A percentile compares a stretch with the other conserved stretches of the same genome.
phyloP scores from a whole-genome alignment of 1,140 invertebrate species.

The Zaprionus kolodkinae region DNA sequence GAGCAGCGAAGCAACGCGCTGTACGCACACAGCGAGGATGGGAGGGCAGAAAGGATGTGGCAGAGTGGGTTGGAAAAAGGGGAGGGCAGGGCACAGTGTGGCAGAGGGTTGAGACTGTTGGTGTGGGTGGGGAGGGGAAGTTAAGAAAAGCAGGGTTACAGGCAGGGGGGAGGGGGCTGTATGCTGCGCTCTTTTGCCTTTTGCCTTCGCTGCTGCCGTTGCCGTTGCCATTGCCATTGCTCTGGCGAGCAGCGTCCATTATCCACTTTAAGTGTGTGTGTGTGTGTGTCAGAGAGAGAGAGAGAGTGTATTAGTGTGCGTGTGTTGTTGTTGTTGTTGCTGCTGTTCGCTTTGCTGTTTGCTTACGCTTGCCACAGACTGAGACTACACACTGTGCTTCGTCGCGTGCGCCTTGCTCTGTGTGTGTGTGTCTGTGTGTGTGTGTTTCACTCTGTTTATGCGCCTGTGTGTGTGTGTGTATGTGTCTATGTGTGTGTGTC shows the following conservation, averaged over 20 bases:
- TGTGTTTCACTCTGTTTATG: constrained; percentile 19
- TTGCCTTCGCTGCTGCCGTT: constrained; percentile 29
- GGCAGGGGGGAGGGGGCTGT: not conserved
- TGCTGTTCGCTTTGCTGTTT: constrained; percentile 79
- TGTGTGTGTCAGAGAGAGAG: not conserved
- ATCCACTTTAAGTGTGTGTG: constrained; percentile 71
- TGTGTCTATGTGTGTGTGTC: constrained; percentile 57
- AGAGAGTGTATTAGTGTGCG: constrained; percentile 9
- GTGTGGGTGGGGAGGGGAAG: not conserved
- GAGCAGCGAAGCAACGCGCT: constrained; percentile 28
- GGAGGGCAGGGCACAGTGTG: too few relatives aligned
- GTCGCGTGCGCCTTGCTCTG: constrained; percentile 17
- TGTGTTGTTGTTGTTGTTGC: constrained; percentile 35
- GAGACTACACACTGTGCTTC: constrained; percentile 35
- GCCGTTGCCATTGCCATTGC: constrained; percentile 18
- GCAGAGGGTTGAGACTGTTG: not conserved
- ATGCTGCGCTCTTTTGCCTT: constrained; percentile 45
- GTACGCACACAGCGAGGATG: not conserved
- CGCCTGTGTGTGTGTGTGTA: constrained; percentile 21
- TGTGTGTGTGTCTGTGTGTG: constrained; percentile 14
- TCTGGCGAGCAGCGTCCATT: constrained; percentile 62
- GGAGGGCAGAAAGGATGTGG: not conserved
- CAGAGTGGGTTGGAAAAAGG: too few relatives aligned
- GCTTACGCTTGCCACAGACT: constrained; percentile 70
- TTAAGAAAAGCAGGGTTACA: too few relatives aligned